Percentiles rank a stretch among this genome's conserved stretches.
These are phyloP conservation scores for Coboldia fuscipes DNA, from an alignment of 1,140 invertebrate species.

Conservation along the genomic window DNA sequence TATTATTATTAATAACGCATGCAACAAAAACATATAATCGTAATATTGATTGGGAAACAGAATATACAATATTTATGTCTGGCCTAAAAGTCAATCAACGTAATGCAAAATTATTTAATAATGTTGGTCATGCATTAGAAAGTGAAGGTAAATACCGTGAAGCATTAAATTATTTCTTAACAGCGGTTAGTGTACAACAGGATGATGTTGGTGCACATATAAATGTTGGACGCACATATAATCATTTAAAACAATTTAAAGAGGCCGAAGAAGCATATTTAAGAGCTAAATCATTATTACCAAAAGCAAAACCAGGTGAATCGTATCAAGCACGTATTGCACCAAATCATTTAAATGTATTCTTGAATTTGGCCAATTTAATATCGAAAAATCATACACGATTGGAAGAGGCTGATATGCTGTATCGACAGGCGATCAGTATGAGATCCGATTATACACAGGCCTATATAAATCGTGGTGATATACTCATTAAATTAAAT, in stretches of 20 bases:
- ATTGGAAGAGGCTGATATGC: conserved; percentile 79
- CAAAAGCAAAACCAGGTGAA: conserved; percentile 77
- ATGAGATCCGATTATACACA: conserved; percentile 95
- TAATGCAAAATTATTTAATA: conserved; percentile 93
- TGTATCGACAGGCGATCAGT: conserved; percentile 85
- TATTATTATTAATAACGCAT: conserved; percentile 48
- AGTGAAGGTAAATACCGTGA: conserved; percentile 61
- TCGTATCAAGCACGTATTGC: conserved; percentile 89
- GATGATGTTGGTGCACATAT: conserved; percentile 94
- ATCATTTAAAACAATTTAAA: conserved; percentile 73
- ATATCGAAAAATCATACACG: conserved; percentile 83
- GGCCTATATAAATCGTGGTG: conserved; percentile 91
- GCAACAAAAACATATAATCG: conserved; percentile 61
- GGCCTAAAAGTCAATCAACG: conserved; percentile 73
- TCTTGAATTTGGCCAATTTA: conserved; percentile 84
- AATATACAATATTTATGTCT: conserved; percentile 84
- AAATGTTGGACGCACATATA: conserved; percentile 87
- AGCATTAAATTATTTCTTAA: conserved; percentile 78
- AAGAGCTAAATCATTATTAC: conserved; percentile 70
- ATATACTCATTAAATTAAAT: conserved; percentile 88
- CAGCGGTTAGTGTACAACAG: conserved; percentile 79
- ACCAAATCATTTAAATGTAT: conserved; percentile 89
- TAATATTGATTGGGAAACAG: conserved; percentile 81
- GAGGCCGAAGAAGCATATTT: conserved; percentile 85
- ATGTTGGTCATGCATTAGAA: conserved; percentile 88